Conservation (phyloP, 2,888 invertebrate genomes). For the Stenolophus ochropezus region DNA sequence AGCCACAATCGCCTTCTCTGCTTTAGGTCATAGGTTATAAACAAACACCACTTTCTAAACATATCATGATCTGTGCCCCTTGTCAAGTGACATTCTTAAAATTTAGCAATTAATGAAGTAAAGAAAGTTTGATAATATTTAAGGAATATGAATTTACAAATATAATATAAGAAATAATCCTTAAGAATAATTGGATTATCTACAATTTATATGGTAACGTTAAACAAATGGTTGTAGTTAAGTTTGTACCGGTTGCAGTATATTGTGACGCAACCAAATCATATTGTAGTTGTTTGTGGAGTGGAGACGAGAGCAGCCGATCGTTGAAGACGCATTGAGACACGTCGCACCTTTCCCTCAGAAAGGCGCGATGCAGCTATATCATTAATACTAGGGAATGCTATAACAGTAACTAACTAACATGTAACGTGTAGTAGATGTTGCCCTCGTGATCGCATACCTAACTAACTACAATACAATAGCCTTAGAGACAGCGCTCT, state of each 20-base stretch:
- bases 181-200: conserved; percentile 64
- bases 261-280: conserved; percentile 61
- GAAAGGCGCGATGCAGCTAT: conserved; percentile 55
- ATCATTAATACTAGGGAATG: conserved; percentile 22
- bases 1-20: conserved; percentile 76
- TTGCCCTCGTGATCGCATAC: conserved; percentile 53
- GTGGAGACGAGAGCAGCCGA: conserved; percentile 54
- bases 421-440: conserved; percentile 44
- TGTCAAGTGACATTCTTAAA: conserved; percentile 78
- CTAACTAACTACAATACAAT: conserved; percentile 59
- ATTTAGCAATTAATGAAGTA: conserved; percentile 72
- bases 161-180: conserved; percentile 67
- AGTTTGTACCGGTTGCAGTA: conserved; percentile 66
- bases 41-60: conserved; percentile 85
- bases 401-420: conserved; percentile 32
- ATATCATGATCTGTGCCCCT: conserved; percentile 88
- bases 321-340: neutral
- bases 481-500: conserved; percentile 60
- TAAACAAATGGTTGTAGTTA: conserved; percentile 63
- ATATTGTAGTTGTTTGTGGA: conserved; percentile 60
- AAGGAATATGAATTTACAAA: conserved; percentile 73
- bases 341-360: neutral
- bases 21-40: conserved; percentile 74
- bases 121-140: conserved; percentile 74
- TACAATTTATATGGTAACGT: conserved; percentile 65